Evolutionary conservation across 2,113 vertebrate genomes (phyloP).

Genomic region (Mesitornis unicolor): DNA sequence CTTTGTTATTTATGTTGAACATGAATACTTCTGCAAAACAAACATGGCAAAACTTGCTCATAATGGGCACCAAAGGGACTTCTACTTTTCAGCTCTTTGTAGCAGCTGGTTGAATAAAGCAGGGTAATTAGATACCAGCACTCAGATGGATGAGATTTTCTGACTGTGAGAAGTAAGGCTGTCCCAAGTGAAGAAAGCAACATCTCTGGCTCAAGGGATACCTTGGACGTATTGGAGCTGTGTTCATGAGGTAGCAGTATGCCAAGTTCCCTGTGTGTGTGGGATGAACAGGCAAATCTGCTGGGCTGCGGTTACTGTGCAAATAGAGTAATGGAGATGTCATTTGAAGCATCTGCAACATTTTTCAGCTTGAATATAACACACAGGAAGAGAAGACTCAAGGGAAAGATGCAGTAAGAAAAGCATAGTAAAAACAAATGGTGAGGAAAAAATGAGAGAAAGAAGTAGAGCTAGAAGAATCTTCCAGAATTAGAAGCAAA

Average conservation of each 20-base stretch:
- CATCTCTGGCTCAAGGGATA: not conserved
- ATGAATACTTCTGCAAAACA: not conserved
- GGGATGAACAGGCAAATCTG: not conserved
- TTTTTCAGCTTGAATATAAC: not conserved
- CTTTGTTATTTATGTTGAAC: not conserved
- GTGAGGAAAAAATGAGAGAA: fast-evolving
- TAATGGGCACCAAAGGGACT: not conserved
- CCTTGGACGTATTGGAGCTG: not conserved
- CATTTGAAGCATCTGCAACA: not conserved
- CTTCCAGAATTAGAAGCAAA: not conserved
- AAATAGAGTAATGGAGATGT: not conserved
- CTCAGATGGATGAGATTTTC: not conserved
- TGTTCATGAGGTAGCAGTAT: not conserved
- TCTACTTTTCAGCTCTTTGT: not conserved
- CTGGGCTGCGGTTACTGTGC: not conserved
- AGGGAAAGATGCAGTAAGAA: not conserved
- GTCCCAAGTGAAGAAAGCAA: not conserved
- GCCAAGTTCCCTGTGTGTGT: not conserved
- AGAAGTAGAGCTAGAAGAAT: not conserved
- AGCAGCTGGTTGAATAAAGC: not conserved
- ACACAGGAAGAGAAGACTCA: not conserved
- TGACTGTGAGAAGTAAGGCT: not conserved
- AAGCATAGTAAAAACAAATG: not conserved
- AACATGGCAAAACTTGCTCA: not conserved
- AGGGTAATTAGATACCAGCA: not conserved